Conservation (phyloP, 2,113 vertebrate genomes). For the Hystrix cristata region DNA sequence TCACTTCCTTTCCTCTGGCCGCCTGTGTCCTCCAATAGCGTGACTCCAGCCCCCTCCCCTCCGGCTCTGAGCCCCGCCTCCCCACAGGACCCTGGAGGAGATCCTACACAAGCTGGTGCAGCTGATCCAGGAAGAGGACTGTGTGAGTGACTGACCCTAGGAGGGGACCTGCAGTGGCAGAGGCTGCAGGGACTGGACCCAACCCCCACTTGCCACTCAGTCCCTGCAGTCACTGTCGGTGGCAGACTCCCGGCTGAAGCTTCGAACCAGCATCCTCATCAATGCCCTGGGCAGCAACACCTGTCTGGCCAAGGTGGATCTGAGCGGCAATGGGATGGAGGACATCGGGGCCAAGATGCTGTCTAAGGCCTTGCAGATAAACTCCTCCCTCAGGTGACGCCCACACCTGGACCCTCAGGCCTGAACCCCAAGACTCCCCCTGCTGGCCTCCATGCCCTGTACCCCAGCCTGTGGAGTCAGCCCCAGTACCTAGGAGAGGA, state of each 20-base stretch:
- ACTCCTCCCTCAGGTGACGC: conserved; percentile 93
- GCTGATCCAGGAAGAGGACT: conserved; percentile 96
- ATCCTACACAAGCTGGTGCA: conserved; percentile 95
- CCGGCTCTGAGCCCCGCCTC: conserved; percentile 2
- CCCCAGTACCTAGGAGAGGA: background rate
- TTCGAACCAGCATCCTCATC: conserved; percentile 93
- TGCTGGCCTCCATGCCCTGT: background rate
- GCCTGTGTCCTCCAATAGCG: background rate
- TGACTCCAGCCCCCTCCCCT: background rate
- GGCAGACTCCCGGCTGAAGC: conserved; percentile 93
- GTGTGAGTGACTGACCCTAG: conserved; percentile 89
- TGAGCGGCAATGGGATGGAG: conserved; percentile 95
- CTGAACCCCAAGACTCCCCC: background rate
- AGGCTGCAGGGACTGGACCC: background rate
- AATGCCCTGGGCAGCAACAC: conserved; percentile 95
- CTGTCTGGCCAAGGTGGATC: conserved; percentile 93
- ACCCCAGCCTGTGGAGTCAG: background rate
- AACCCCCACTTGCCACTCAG: conserved; percentile 79
- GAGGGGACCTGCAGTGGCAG: background rate
- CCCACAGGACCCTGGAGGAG: conserved; percentile 93
- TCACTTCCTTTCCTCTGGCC: background rate
- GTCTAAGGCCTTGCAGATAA: conserved; percentile 95
- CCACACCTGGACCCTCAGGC: background rate
- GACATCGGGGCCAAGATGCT: conserved; percentile 96
- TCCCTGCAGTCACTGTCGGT: conserved; percentile 93